phyloP scores from a whole-genome alignment of 2,888 invertebrate genomes.

The Antitype chi region DNA sequence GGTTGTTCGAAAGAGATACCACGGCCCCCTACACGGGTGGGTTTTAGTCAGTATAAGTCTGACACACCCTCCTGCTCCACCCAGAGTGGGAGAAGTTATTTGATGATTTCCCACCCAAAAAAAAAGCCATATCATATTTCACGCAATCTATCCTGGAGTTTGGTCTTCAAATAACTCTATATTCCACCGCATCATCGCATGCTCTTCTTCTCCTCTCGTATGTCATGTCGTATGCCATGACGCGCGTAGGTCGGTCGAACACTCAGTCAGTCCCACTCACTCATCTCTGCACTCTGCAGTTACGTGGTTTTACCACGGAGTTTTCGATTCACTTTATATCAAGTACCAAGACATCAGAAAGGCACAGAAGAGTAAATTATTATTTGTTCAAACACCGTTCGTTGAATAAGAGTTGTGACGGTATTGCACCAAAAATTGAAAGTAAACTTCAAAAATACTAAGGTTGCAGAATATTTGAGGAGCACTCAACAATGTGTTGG shows the following conservation, averaged over 20 bases:
- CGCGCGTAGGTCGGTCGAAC: too few relatives aligned
- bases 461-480: constrained; percentile 10
- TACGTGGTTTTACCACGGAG: constrained; percentile 28
- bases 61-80: too few relatives aligned
- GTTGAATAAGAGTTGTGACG: constrained; percentile 9
- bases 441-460: constrained; percentile 41
- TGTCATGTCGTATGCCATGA: too few relatives aligned
- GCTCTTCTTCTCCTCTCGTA: neutral
- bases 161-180: neutral
- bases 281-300: neutral
- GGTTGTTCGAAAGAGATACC: too few relatives aligned
- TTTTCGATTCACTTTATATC: constrained; percentile 13
- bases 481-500: neutral
- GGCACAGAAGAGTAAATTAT: neutral
- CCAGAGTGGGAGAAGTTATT: too few relatives aligned
- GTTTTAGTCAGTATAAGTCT: too few relatives aligned
- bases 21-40: too few relatives aligned
- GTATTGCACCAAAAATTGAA: constrained; percentile 34
- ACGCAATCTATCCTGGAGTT: neutral
- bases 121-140: neutral
- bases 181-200: neutral
- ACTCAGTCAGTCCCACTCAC: neutral
- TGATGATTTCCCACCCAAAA: too few relatives aligned
- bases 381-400: neutral
- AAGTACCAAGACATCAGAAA: constrained; percentile 32